Evolutionary conservation across 2,797 vertebrate species (phyloP), one percentile per base, ranked within the genome.

Genomic region (Poliocrania exsul): DNA sequence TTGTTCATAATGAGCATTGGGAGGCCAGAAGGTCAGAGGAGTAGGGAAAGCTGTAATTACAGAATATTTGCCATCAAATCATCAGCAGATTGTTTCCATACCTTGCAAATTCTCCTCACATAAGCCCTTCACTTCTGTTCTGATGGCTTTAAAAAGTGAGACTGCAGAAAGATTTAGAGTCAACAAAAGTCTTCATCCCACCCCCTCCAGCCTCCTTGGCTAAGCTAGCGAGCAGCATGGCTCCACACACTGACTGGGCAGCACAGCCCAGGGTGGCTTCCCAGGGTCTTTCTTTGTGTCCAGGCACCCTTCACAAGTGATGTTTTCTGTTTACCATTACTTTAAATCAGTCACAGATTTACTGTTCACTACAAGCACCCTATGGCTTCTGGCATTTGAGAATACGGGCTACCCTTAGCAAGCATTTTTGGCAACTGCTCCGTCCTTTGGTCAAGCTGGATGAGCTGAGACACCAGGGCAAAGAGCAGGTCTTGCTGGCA

Each of bases 61-160:
- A 61, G 62, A 91, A 66, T 69, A 56, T 44, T 88, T 88, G 66
- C 51, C 72, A 54, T 81, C 88, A 90, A 74, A 88, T 86, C 77
- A 90, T 56, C 85, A 56, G 47, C 18, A 2, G 3, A 0, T 10
- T n/a, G 37, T 79, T 81, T 84, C 77, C 62, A 54, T 25, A 58
- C 46, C 18, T 57, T 69, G 61, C 47, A 77, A 81, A 81, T 70
- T 73, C 67, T 71, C 13, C 35, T 38, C 9, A 10, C 1, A 2
- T 35, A 90, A 92, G n/a, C 19, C 44, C 12, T 91, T 82, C 61
- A 24, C 13, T 86, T 88, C 56, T 56, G 24, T 81, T 69, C 46
- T 46, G 20, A 37, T 82, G 31, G 29, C 33, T 86, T 72, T 78
- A 40, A 77, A 77, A 84, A 65, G 40, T 50, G 56, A 91, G 72